A percentile compares a stretch with the other conserved stretches of the same genome.
Conservation (phyloP, 1,140 invertebrate species). For the Danaus plexippus region DNA sequence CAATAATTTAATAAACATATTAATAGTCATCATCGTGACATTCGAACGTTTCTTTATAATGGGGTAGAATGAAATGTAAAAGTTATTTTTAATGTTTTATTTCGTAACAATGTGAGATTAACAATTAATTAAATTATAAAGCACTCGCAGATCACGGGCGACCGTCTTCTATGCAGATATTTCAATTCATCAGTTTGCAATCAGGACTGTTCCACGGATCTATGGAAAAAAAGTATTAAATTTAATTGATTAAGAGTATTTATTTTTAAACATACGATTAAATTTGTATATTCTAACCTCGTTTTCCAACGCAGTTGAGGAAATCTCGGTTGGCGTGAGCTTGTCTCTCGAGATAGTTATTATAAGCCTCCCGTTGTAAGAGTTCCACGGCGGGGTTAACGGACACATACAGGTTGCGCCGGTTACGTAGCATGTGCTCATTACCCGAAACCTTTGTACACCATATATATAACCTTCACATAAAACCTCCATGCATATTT, state of each 20-base stretch:
- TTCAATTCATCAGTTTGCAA: slow-evolving; percentile 30
- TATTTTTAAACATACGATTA: not conserved
- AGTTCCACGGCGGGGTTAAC: slow-evolving; percentile 69
- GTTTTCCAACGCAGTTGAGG: slow-evolving; percentile 73
- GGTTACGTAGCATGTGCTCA: slow-evolving; percentile 26
- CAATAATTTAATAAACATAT: not conserved
- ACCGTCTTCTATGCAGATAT: slow-evolving; percentile 4
- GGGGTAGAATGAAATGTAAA: slow-evolving; percentile 5
- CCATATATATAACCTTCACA: slow-evolving; percentile 8
- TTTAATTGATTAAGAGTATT: not conserved
- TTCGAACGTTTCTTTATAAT: not conserved
- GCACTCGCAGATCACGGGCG: slow-evolving; percentile 11
- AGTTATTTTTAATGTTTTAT: slow-evolving; percentile 1
- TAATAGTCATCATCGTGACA: not conserved
- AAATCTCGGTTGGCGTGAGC: slow-evolving; percentile 70
- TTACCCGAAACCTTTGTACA: slow-evolving; percentile 43
- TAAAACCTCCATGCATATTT: slow-evolving; percentile 3
- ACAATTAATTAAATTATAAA: slow-evolving; percentile 4
- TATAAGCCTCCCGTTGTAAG: slow-evolving; percentile 78
- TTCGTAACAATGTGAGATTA: slow-evolving; percentile 4
- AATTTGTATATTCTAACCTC: slow-evolving; percentile 39
- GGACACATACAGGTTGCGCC: slow-evolving; percentile 33
- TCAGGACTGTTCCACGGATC: slow-evolving; percentile 30
- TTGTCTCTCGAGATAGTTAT: slow-evolving; percentile 73
- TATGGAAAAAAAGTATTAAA: slow-evolving; percentile 25